These are phyloP conservation scores for Sabellastarte sp. DNA, from an alignment of 2,888 invertebrate genomes.

Conservation along the genomic window DNA sequence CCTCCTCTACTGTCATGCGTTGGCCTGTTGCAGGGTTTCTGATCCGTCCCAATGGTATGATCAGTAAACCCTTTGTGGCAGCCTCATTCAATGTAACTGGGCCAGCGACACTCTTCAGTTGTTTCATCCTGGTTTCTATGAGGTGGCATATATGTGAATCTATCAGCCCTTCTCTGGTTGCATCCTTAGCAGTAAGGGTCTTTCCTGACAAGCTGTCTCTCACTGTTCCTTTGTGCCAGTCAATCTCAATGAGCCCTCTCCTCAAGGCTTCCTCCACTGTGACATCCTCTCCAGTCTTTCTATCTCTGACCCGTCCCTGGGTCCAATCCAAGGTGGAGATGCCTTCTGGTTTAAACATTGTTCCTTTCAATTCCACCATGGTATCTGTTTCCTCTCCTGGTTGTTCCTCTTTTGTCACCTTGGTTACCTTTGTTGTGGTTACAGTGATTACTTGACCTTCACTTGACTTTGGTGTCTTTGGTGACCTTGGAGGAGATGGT, in stretches of 20 bases:
- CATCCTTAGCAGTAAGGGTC: slow-evolving; percentile 82
- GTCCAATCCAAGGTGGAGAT: neutral
- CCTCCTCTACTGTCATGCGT: slow-evolving; percentile 78
- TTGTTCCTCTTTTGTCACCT: neutral
- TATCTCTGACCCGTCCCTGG: neutral
- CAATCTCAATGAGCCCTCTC: slow-evolving; percentile 47
- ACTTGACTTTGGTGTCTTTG: neutral
- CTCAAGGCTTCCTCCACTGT: slow-evolving; percentile 80
- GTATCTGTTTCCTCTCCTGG: too few species aligned
- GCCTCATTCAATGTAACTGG: slow-evolving; percentile 31
- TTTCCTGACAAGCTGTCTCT: slow-evolving; percentile 68
- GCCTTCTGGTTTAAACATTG: neutral
- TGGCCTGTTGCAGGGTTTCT: slow-evolving; percentile 28
- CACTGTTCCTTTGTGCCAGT: slow-evolving; percentile 53
- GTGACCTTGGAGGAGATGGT: neutral
- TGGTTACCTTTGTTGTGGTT: neutral
- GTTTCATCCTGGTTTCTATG: slow-evolving; percentile 20
- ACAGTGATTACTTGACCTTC: neutral
- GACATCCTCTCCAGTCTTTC: slow-evolving; percentile 12
- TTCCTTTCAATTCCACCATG: too few species aligned
- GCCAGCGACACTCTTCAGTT: slow-evolving; percentile 2
- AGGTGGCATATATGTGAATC: slow-evolving; percentile 66
- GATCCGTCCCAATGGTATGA: slow-evolving; percentile 30
- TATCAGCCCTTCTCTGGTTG: slow-evolving; percentile 84
- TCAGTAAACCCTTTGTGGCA: slow-evolving; percentile 28